Evolutionary conservation across 2,113 vertebrate species (phyloP), one percentile per base, ranked within the genome.

Genomic region (Scatophagus argus): DNA sequence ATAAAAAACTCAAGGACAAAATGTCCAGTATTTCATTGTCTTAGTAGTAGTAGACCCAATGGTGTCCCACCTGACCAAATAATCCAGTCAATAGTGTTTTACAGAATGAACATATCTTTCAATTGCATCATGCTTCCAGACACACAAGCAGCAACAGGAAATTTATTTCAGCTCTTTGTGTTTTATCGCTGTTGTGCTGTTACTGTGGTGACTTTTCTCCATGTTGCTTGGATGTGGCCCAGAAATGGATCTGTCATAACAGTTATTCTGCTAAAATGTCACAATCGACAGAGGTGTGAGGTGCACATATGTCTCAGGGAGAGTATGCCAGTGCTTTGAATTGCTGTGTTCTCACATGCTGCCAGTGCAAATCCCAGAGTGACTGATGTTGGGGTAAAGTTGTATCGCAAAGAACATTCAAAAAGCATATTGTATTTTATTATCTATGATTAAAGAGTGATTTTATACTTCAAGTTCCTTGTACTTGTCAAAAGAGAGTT

Each of bases 231-330:
- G 54, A n/a, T 87, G 77, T 83, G 44, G 43, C 76, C 31, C 62
- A 55, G 43, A 71, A 58, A 79, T 36, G 62, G 61, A 83, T 72
- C 71, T 85, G 88, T 89, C 87, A 83, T 46, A 85, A 89, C 88
- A 86, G 83, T 79, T 88, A 78, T 67, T 54, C 73, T 68, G 79
- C 79, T 79, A 77, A 90, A 89, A 92, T 82, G 63, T 91, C 83
- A 84, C 85, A 84, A 31, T 65, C 55, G 65, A 65, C 80, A 41
- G 81, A 90, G 80, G 83, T 88, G 90, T 67, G 70, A 89, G 83
- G 25, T 55, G 76, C 83, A 87, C 85, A 86, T 83, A 91, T 70
- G 83, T 87, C 81, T 79, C 81, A 58, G 29, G n/a, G 84, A 82
- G 76, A 64, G 49, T 63, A 54, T 5, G 2, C 70, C 29, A 27